These are phyloP conservation scores for Hipposideros larvatus DNA, from an alignment of 2,797 vertebrate genomes.

Conservation along the genomic window DNA sequence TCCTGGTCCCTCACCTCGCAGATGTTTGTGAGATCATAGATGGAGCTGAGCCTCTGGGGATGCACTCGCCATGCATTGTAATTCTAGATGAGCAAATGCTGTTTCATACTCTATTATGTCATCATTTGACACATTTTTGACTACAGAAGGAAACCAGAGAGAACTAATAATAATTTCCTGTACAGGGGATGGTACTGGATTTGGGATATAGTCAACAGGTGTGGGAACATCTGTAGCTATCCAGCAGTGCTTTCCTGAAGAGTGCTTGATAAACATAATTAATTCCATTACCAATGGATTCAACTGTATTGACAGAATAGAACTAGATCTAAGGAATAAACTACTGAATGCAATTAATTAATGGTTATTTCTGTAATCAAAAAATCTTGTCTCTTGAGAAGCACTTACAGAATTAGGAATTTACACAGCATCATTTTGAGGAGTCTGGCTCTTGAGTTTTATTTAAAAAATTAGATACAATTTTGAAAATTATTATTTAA, in stretches of 20 bases:
- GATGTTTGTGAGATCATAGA: slow-evolving; percentile 32
- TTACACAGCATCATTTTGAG: background rate
- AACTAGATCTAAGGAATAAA: background rate
- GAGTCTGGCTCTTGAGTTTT: background rate
- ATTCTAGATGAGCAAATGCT: slow-evolving; percentile 37
- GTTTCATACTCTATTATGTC: background rate
- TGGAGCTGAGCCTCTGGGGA: background rate
- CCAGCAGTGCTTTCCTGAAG: background rate
- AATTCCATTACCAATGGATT: background rate
- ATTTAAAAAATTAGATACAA: background rate
- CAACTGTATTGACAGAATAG: background rate
- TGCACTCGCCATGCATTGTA: fast-evolving
- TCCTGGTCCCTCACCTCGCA: background rate
- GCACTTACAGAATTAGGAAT: background rate
- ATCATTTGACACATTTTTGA: slow-evolving; percentile 5
- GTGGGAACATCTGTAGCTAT: slow-evolving; percentile 41
- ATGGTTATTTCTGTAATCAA: background rate
- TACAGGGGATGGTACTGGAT: background rate
- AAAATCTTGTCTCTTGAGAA: slow-evolving; percentile 6
- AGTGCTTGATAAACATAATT: background rate
- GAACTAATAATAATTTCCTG: slow-evolving; percentile 56
- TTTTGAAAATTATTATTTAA: slow-evolving; percentile 48
- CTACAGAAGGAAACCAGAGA: slow-evolving; percentile 42
- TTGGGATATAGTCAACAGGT: slow-evolving; percentile 53
- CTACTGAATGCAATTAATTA: background rate